phyloP scores from a whole-genome alignment of 2,113 vertebrate genomes.

The Malaclemys terrapin region DNA sequence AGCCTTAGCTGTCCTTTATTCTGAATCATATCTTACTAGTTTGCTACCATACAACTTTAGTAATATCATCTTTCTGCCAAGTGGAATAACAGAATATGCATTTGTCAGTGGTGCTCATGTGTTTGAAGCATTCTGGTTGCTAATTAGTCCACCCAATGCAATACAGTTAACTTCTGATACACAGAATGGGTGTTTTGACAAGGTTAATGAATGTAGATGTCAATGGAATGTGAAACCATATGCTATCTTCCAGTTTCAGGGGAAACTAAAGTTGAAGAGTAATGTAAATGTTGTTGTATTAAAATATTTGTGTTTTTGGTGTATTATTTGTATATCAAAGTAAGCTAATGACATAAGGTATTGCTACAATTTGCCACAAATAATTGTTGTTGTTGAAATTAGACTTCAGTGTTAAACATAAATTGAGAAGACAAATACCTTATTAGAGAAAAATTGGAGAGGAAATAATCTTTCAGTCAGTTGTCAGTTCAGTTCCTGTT shows the following conservation, averaged over 20 bases:
- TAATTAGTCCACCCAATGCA: neutral
- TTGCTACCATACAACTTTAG: neutral
- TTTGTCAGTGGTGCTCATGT: neutral
- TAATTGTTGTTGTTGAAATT: neutral
- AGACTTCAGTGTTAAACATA: neutral
- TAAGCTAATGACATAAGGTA: neutral
- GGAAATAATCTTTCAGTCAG: neutral
- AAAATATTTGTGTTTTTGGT: neutral
- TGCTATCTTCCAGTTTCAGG: neutral
- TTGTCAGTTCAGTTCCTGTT: neutral
- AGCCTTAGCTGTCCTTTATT: neutral
- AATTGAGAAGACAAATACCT: neutral
- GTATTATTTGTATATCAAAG: neutral
- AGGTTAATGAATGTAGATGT: neutral
- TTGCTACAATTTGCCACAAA: neutral
- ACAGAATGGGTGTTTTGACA: neutral
- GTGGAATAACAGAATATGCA: rapidly evolving
- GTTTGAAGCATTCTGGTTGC: neutral
- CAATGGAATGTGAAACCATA: neutral
- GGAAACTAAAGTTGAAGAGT: neutral
- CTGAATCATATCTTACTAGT: neutral
- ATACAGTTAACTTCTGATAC: neutral
- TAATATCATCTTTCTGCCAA: neutral
- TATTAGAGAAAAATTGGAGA: neutral
- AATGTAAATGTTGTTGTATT: neutral